Base-by-base conservation (phyloP, 2,888 invertebrate species). In the Agapostemon virescens region DNA sequence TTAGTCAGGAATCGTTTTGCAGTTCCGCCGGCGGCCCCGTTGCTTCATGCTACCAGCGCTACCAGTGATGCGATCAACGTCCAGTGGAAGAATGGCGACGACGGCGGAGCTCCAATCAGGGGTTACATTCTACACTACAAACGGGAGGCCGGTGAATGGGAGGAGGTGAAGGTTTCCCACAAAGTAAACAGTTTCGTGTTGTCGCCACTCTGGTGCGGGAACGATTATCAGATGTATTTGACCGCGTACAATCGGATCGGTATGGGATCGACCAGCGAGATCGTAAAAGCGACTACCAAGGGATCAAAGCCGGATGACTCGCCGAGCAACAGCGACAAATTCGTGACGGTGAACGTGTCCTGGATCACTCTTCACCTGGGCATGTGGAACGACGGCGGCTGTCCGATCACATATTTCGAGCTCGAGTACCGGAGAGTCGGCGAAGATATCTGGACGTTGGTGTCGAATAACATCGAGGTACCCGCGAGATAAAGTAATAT, bases 51-150 rank as follows among this genome's bases (percentile, higher is more conserved):
- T 0, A 95, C 97, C 4, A 96, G 97, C 87, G 95, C 97, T 0
- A 97, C 97, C 88, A 96, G 96, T 0, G 97, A 97, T 90, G 97
- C 97, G 71, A 94, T 97, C 87, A 96, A 96, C 88, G 93, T 97
- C 76, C 96, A 96, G 90, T 97, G 97, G 97, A 95, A 95, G 86
- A 96, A 96, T 89, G 96, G 96, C 45, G 96, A 97, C 89, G 97
- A 97, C 1, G 97, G 97, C 15, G 97, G 97, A 2, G 90, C 92
- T 5, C 89, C 91, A 49, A 91, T 92, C 88, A 71, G 91, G 94
- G 97, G 97, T 49, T 98, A 97, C 93, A 97, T 97, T 7, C 96
- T 98, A 82, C 97, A 97, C 93, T 98, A 97, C 93, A 97, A 97
- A 91, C 94, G 97, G 20, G 97, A 97, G 88, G 97, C 96, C 89